Conservation (phyloP, 2,888 invertebrate genomes). For the Oasisia sp. region DNA sequence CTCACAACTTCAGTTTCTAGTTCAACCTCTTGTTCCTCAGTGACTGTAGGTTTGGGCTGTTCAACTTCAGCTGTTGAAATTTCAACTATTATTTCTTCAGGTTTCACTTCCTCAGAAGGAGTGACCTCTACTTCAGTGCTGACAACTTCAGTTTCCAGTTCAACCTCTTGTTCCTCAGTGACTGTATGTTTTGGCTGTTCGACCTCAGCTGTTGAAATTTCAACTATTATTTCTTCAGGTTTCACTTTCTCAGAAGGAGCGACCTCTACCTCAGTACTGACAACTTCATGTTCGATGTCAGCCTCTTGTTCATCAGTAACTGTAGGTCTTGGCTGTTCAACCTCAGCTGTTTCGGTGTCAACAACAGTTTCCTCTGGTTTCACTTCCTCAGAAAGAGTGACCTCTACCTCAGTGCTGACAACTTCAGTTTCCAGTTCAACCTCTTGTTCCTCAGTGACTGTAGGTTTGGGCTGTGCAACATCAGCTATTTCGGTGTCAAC, state of each 20-base stretch:
- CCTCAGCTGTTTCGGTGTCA: conserved; percentile 22
- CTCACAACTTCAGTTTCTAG: background rate
- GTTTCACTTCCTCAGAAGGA: background rate
- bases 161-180: background rate
- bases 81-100: background rate
- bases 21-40: conserved; percentile 13
- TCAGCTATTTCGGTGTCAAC: conserved; percentile 24
- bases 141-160: background rate
- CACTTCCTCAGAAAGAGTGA: conserved; percentile 28
- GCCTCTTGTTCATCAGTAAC: background rate
- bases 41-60: background rate
- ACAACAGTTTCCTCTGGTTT: conserved; percentile 23
- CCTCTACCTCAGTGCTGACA: conserved; percentile 20
- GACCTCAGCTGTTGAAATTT: too few species aligned
- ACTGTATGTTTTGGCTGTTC: too few species aligned
- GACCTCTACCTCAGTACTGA: too few species aligned
- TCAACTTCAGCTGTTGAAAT: background rate
- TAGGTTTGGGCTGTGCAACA: background rate
- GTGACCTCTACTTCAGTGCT: background rate
- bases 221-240: too few species aligned
- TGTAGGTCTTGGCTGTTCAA: conserved; percentile 27
- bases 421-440: too few species aligned
- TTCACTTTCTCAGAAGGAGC: too few species aligned
- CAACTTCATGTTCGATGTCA: background rate
- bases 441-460: background rate